Evolutionary conservation across 2,113 vertebrate genomes (phyloP), one percentile per base, ranked within the genome.

Genomic region (Phycodurus eques): DNA sequence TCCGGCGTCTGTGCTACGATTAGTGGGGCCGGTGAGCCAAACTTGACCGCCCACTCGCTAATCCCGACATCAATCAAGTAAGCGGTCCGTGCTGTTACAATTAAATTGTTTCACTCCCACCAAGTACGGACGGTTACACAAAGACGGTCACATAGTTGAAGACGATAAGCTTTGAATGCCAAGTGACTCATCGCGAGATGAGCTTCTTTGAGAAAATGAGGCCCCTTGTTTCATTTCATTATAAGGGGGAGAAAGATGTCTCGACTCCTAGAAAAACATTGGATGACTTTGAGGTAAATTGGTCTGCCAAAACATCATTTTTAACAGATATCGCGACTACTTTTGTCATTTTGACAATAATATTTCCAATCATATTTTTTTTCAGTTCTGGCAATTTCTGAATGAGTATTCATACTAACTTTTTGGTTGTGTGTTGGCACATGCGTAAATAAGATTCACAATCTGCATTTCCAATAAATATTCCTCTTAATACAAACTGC

Each of bases 11-110:
- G 19, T 47, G 12, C 67, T 7, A 5, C 51, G 31, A 77, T 78
- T 67, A 73, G 49, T 44, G 64, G 64, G 60, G 69, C 62, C 71
- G 53, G 14, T 54, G 51, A 68, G 44, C 76, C 72, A 70, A 65
- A 73, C 68, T 75, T n/a, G 44, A 68, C 75, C 60, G 69, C 72
- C 75, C 67, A 72, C 59, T 0, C 44, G 68, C 80, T 85, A 85
- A 74, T 68, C 73, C 70, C 54, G 10, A 64, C 74, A 83, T 85
- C 79, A 69, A 59, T 85, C 81, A 79, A 17, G 71, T 39, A 59
- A 80, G 73, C 35, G 56, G 65, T 14, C 68, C 53, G 71, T 65
- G 49, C 68, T 75, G 66, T 79, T 83, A 67, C 77, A 79, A 80
- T 79, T 62, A 81, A 85, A 79, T 22, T 13, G 31, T 57, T 75